Evolutionary conservation across 37 sponge, comb jelly and placozoan genomes (phyloP).

Genomic region (Dysidea cf. avara): DNA sequence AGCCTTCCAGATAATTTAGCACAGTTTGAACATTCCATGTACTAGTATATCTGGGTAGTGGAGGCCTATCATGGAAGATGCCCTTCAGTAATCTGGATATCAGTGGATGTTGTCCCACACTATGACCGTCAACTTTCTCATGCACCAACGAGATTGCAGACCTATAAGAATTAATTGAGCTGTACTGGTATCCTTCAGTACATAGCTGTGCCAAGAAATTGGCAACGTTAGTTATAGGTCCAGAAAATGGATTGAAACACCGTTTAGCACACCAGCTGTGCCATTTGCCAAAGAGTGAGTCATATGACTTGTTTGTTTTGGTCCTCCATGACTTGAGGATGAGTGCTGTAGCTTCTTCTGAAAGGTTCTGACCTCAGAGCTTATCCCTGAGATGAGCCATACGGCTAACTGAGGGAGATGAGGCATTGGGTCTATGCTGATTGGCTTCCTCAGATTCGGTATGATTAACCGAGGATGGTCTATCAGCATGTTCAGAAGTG

Average conservation of each 20-base stretch:
- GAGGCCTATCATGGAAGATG: no score
- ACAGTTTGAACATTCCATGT: conserved; percentile 33
- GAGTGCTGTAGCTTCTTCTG: conserved; percentile 14
- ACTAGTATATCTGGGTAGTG: not conserved
- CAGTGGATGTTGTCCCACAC: conserved; percentile 22
- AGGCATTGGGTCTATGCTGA: no score
- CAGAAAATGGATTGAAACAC: no score
- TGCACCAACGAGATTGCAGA: conserved; percentile 30
- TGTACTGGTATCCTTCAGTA: not conserved
- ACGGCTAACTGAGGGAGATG: no score
- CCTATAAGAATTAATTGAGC: not conserved
- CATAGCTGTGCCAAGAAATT: no score
- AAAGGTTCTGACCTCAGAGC: conserved; percentile 2
- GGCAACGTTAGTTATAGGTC: not conserved
- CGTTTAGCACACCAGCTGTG: no score
- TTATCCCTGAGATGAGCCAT: no score
- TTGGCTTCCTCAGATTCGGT: no score
- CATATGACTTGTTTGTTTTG: conserved; percentile 22
- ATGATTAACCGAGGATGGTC: conserved; percentile 17
- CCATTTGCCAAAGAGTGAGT: no score
- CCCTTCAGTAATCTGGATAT: no score
- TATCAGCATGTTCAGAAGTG: conserved; percentile 26
- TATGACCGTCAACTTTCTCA: conserved; percentile 7
- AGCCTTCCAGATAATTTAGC: not conserved
- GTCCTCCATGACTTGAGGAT: conserved; percentile 41